Evolutionary conservation across 1,140 invertebrate genomes (phyloP), one percentile per base, ranked within the genome.

Genomic region (Achroia grisella): DNA sequence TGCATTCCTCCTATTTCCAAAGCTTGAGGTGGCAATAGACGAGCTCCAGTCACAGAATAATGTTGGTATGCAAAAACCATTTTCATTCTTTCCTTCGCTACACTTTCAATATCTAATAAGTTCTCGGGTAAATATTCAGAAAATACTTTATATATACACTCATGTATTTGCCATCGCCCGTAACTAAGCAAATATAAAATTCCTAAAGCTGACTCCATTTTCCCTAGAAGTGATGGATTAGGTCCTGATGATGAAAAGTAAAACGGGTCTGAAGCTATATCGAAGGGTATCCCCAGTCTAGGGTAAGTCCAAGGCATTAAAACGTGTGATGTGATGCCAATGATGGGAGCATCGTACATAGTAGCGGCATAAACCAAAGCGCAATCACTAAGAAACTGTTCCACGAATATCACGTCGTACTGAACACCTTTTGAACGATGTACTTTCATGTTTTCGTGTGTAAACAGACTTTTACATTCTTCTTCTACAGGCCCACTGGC

Each of bases 331-430:
- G 86, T 87, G 10, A 89, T 54, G 0, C 86, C 79, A 12, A 93
- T 89, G 11, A 90, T 86, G 0, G 91, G 92, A 0, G 88, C 88
- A 52, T 91, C 85, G 34, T 62, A 74, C 28, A 90, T 79, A 45
- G 88, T 84, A 44, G 89, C 73, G 17, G 87, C 86, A 13, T 91
- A 86, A 4, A 82, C 88, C 30, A 91, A 64, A 48, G 89, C 89
- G 56, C 92, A 93, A 44, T 93, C 89, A n/a, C 87, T 88, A 43
- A 91, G 90, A 58, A 93, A 93, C 44, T 87, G 82, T 65, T 93
- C 91, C 2, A 88, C 85, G 9, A 93, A 71, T 39, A 93, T 87
- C 1, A 93, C 56, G 62, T 94, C 92, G 52, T 89, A 93, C 36
- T 86, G 86, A 31, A 86, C 49, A 43, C 56, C 36, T 67, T 62